Evolutionary conservation across 1,140 invertebrate species (phyloP).

Genomic region (Ceratina australensis): DNA sequence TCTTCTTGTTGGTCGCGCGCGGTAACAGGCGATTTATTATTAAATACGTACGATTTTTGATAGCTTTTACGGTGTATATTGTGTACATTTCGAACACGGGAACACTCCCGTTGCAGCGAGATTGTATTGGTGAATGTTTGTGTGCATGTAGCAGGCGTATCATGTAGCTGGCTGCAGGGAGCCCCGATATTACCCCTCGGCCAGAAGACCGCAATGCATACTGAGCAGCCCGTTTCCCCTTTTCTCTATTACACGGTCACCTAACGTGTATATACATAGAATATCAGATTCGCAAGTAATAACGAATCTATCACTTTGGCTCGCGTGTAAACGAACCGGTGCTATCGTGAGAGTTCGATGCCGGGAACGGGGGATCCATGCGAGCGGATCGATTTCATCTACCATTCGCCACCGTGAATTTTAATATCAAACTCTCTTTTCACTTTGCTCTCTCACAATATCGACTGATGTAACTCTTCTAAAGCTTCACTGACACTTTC

Average conservation of each 20-base stretch:
- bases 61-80: no score
- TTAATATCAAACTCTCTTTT: slow-evolving; percentile 13
- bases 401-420: slow-evolving; percentile 2
- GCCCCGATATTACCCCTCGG: slow-evolving; percentile 66
- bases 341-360: slow-evolving; percentile 1
- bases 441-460: no score
- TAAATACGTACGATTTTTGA: no score
- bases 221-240: slow-evolving; percentile 73
- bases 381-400: not conserved
- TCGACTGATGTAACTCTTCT: no score
- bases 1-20: no score
- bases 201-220: slow-evolving; percentile 77
- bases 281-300: slow-evolving; percentile 73
- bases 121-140: slow-evolving; percentile 10
- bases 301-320: slow-evolving; percentile 72
- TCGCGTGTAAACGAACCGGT: slow-evolving; percentile 45
- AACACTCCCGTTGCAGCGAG: no score
- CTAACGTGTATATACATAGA: slow-evolving; percentile 71
- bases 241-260: slow-evolving; percentile 75
- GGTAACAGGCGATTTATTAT: no score
- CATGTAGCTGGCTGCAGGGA: slow-evolving; percentile 65
- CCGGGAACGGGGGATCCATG: not conserved
- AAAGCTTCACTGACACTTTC: no score
- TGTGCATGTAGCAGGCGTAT: slow-evolving; percentile 63
- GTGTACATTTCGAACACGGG: no score